These are phyloP conservation scores for Drosophila peninsularis DNA, from an alignment of 2,888 invertebrate genomes.

Conservation along the genomic window DNA sequence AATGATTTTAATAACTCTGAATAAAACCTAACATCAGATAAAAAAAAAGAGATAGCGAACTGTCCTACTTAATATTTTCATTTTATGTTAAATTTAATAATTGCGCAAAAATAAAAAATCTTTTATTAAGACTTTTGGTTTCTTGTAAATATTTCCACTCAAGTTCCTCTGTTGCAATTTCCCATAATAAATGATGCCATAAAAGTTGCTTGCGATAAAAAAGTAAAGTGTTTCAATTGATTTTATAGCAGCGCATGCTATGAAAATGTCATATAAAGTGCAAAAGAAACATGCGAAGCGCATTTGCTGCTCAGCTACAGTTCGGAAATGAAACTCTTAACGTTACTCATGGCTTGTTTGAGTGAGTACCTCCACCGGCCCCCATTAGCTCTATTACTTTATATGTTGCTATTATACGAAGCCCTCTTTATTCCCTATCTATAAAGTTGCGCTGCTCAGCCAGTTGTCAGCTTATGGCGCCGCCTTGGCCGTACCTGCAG, in stretches of 20 bases:
- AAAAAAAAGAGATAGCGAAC: neutral
- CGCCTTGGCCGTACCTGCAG: neutral
- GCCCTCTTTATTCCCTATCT: too few relatives aligned
- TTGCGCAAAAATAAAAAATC: neutral
- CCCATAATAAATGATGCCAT: constrained; percentile 10
- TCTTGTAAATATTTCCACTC: neutral
- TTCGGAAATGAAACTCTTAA: constrained; percentile 30
- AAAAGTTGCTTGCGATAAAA: constrained; percentile 15
- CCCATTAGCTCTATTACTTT: neutral
- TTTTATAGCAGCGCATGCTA: constrained; percentile 25
- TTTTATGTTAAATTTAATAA: neutral
- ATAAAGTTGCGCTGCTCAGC: constrained; percentile 12
- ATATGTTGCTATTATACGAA: neutral
- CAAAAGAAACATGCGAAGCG: neutral
- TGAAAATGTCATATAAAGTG: constrained; percentile 26
- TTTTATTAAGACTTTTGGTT: neutral
- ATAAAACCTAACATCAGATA: too few relatives aligned
- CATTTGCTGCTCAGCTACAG: constrained; percentile 20
- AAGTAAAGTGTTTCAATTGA: constrained; percentile 21
- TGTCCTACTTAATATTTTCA: neutral
- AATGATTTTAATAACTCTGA: neutral
- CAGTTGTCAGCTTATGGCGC: neutral
- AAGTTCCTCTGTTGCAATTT: neutral
- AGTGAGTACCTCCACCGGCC: constrained; percentile 6
- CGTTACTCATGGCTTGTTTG: constrained; percentile 2